Evolutionary conservation across 2,113 vertebrate genomes (phyloP).

Genomic region (Monopterus albus): DNA sequence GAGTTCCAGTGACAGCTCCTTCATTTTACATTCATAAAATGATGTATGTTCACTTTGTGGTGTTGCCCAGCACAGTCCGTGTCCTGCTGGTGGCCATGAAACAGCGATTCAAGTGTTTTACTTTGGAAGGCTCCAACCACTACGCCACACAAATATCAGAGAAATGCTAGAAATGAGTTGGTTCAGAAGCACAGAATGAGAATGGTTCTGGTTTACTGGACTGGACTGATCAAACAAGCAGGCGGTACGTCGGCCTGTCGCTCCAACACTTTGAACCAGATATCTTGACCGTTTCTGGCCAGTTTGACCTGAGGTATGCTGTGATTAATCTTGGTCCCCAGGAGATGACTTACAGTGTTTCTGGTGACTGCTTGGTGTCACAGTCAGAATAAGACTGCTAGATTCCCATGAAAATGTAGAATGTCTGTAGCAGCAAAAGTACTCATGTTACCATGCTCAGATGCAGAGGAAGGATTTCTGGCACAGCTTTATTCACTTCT

Average conservation of each 20-base stretch:
- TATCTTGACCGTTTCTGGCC: neutral
- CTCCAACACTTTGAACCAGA: neutral
- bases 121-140: too few species aligned
- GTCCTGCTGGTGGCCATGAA: conserved; percentile 1
- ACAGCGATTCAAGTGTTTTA: too few species aligned
- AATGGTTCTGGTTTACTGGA: neutral
- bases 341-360: neutral
- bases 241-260: too few species aligned
- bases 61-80: neutral
- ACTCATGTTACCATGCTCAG: too few species aligned
- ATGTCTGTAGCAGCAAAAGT: too few species aligned
- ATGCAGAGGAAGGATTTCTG: too few species aligned
- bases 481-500: too few species aligned
- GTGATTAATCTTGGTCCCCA: neutral
- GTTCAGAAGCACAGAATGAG: conserved; percentile 1
- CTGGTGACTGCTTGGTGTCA: neutral
- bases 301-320: neutral
- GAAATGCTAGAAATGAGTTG: conserved; percentile 1
- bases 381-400: too few species aligned
- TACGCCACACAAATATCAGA: conserved; percentile 3
- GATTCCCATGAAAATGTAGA: too few species aligned
- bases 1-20: neutral
- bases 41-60: neutral
- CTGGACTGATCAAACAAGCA: conserved; percentile 4
- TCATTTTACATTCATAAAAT: conserved; percentile 13